Conservation (phyloP, 1,140 invertebrate species). For the Dermatophagoides farinae region DNA sequence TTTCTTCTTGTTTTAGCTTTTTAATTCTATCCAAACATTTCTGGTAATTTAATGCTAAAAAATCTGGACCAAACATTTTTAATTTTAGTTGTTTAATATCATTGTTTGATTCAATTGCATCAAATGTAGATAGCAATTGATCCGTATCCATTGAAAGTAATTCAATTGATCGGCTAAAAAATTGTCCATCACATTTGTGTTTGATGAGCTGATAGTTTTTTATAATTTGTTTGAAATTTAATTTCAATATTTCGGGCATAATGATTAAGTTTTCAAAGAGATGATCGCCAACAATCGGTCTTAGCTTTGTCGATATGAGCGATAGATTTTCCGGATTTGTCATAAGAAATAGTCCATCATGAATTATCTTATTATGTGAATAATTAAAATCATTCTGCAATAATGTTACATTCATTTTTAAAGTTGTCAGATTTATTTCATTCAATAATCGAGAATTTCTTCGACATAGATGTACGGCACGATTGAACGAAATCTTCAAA, state of each 20-base stretch:
- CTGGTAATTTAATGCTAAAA: not conserved
- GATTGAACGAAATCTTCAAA: not conserved
- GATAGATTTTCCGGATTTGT: not conserved
- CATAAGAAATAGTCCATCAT: not conserved
- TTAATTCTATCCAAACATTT: not conserved
- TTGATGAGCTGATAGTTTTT: not conserved
- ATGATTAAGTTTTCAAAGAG: not conserved
- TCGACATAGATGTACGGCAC: not conserved
- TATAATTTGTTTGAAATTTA: not conserved
- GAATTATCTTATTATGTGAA: not conserved
- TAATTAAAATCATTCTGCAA: not conserved
- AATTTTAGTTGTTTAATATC: not conserved
- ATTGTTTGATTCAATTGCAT: not conserved
- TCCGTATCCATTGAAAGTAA: not conserved
- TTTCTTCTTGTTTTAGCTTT: not conserved
- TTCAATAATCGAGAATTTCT: not conserved
- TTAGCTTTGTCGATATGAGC: not conserved
- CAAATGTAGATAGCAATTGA: not conserved
- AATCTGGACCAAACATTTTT: not conserved
- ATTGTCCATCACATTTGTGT: not conserved
- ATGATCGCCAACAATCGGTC: not conserved
- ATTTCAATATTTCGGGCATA: not conserved
- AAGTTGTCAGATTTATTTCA: not conserved
- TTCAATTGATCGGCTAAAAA: not conserved
- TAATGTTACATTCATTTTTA: constrained; percentile 1